Conservation (phyloP, 2,888 invertebrate species). For the Chrysina gloriosa region DNA sequence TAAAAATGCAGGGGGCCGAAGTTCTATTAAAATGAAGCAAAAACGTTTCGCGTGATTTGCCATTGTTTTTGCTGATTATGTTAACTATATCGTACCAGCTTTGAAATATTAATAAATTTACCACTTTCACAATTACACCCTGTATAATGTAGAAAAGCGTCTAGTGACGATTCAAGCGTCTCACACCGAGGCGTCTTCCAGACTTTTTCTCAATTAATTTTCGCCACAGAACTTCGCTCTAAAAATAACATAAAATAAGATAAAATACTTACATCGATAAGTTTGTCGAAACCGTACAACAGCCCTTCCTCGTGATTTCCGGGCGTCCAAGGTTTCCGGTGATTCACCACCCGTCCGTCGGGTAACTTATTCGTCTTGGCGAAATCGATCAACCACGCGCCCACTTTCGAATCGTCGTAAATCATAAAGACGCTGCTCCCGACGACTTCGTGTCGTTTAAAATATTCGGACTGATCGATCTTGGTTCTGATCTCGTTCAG, state of each 20-base stretch:
- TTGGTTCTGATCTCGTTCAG: conserved; percentile 81
- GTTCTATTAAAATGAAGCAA: no score
- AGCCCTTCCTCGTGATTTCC: conserved; percentile 99
- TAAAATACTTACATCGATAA: conserved; percentile 73
- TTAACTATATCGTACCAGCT: no score
- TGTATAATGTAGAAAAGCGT: no score
- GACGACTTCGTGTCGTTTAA: conserved; percentile 90
- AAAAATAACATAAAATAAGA: background rate
- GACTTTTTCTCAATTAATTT: no score
- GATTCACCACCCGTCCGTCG: conserved; percentile 76
- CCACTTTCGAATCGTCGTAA: conserved; percentile 88
- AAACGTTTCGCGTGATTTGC: no score
- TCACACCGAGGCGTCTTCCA: no score
- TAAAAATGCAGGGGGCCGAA: no score
- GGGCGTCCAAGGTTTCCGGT: conserved; percentile 85
- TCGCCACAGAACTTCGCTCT: no score
- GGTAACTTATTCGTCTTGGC: conserved; percentile 89
- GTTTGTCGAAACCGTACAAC: conserved; percentile 90
- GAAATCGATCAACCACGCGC: conserved; percentile 97
- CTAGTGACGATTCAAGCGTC: no score
- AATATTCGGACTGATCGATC: conserved; percentile 87
- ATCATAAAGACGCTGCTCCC: conserved; percentile 95
- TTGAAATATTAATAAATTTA: no score
- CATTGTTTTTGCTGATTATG: no score
- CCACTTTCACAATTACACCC: no score